phyloP scores from a whole-genome alignment of 2,113 vertebrate genomes.

The Coreoperca whiteheadi region DNA sequence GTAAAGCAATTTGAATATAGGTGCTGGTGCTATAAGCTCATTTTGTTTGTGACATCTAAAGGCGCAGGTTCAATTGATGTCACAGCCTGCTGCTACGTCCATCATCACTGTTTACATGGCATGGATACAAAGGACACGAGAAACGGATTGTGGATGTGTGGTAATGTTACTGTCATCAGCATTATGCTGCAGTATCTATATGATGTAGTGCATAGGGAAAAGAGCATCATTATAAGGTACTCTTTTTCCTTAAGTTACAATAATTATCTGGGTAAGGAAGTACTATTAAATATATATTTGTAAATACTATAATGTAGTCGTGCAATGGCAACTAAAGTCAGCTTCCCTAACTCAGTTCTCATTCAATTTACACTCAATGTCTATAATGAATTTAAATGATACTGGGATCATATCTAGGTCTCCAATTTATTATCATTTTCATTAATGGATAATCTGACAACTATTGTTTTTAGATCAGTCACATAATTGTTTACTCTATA shows the following conservation, averaged over 20 bases:
- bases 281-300: neutral
- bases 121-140: neutral
- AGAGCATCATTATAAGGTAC: neutral
- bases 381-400: neutral
- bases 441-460: neutral
- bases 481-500: neutral
- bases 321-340: neutral
- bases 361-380: neutral
- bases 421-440: neutral
- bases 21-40: conserved; percentile 26
- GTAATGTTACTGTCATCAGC: neutral
- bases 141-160: neutral
- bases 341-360: neutral
- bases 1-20: conserved; percentile 45
- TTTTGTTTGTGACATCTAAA: conserved; percentile 11
- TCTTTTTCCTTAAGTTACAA: neutral
- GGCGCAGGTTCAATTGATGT: neutral
- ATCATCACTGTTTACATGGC: conserved; percentile 44
- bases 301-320: neutral
- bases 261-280: neutral
- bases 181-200: no score
- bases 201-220: neutral
- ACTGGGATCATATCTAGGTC: neutral
- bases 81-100: conserved; percentile 14
- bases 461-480: neutral